Base-by-base conservation (phyloP, 2,888 invertebrate genomes). In the Drosophila stalkeri region DNA sequence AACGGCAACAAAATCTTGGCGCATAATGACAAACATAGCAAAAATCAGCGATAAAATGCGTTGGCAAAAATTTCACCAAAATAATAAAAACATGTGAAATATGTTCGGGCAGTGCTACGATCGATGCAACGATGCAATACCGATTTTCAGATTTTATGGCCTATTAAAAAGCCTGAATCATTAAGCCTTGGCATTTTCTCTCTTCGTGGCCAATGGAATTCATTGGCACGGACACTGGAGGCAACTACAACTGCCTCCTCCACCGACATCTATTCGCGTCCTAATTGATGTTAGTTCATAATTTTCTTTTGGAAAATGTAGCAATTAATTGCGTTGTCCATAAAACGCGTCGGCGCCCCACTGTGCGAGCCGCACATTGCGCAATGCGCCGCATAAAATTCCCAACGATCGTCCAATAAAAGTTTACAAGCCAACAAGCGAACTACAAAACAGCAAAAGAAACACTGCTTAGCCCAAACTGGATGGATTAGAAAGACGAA, bases 221-320 rank as follows among this genome's bases (percentile, higher is more conserved):
- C 65, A 60, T 57, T 64, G 57, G 43, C 52, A 46, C 44, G 37
- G 55, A 20, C 62, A 57, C 47, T 49, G 44, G 56, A 33, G 51
- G 18, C 72, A 33, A 37, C 55, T 3, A 37, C 43, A 3, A 37
- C 43, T 14, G 23, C 37, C 61, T 11, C 23, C 70, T 16, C 31
- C 23, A 12, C 11, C 44, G 31, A 64, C 66, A 64, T 72, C 77
- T 72, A 77, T 76, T 62, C 73, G 72, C 86, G 76, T 75, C 82
- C 86, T 86, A 89, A 86, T 84, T 86, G 86, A 86, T 89, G 89
- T 89, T 85, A 89, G 86, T 87, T 89, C 89, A 86, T 86, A 89
- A 86, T 87, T 86, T 89, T 87, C 85, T 65, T 84, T 89, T 87
- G 87, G 85, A 89, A 86, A 84, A 86, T 89, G 86, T 86, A 89